phyloP scores from a whole-genome alignment of 2,888 invertebrate genomes.

The Diarsia brunnea region DNA sequence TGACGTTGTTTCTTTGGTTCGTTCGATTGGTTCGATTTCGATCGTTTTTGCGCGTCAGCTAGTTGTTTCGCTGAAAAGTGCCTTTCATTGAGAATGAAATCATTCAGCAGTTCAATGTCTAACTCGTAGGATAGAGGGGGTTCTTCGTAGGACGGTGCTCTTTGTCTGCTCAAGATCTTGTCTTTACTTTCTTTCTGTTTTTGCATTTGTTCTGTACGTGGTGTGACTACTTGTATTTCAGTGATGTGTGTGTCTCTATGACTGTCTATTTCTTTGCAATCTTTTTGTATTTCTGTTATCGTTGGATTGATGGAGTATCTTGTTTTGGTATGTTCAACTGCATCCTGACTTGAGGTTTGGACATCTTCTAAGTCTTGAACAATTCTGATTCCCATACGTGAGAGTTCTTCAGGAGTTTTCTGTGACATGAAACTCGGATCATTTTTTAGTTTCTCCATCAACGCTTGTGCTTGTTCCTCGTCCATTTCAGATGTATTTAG shows the following conservation, averaged over 20 bases:
- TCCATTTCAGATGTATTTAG: slow-evolving; percentile 88
- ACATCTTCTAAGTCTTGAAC: slow-evolving; percentile 86
- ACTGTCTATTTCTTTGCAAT: slow-evolving; percentile 72
- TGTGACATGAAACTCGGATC: slow-evolving; percentile 88
- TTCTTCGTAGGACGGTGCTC: slow-evolving; percentile 81
- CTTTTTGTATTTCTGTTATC: slow-evolving; percentile 84
- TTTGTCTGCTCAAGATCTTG: slow-evolving; percentile 84
- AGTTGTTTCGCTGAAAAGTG: slow-evolving; percentile 85
- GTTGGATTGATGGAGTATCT: slow-evolving; percentile 86
- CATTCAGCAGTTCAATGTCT: slow-evolving; percentile 86
- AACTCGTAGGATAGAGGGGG: slow-evolving; percentile 84
- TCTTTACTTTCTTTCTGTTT: slow-evolving; percentile 79
- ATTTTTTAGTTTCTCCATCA: slow-evolving; percentile 87
- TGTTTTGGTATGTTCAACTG: slow-evolving; percentile 85
- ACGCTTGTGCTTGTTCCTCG: slow-evolving; percentile 85
- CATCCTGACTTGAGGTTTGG: slow-evolving; percentile 77
- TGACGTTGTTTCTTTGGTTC: slow-evolving; percentile 89
- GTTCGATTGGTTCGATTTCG: slow-evolving; percentile 80
- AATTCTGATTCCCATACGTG: slow-evolving; percentile 84
- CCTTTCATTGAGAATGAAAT: slow-evolving; percentile 87
- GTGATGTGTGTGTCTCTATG: slow-evolving; percentile 92
- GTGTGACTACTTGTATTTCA: slow-evolving; percentile 93
- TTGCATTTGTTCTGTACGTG: slow-evolving; percentile 82
- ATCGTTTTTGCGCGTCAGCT: slow-evolving; percentile 82
- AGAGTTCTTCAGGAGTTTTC: slow-evolving; percentile 85